A percentile compares a stretch with the other conserved stretches of the same genome.
These are phyloP conservation scores for Lymantria dispar DNA, from an alignment of 2,888 invertebrate genomes.

Conservation along the genomic window DNA sequence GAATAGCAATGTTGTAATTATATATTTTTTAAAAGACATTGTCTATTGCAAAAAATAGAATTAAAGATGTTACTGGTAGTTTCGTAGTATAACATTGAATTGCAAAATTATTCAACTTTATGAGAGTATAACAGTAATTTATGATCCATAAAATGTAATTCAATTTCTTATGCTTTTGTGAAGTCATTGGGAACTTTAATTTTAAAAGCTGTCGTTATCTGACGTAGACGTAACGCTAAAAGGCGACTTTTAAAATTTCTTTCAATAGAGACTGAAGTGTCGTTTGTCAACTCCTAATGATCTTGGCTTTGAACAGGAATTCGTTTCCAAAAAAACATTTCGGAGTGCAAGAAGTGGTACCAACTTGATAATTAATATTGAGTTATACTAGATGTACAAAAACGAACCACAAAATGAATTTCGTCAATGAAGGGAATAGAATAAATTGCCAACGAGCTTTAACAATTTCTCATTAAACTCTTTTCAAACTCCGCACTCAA, in stretches of 20 bases:
- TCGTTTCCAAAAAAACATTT: slow-evolving; percentile 27
- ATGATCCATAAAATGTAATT: too few species aligned
- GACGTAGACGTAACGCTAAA: too few species aligned
- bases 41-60: too few species aligned
- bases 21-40: too few species aligned
- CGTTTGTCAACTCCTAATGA: slow-evolving; percentile 48
- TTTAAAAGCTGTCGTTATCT: slow-evolving; percentile 20
- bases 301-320: slow-evolving; percentile 32
- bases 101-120: too few species aligned
- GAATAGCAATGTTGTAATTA: too few species aligned
- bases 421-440: slow-evolving; percentile 14
- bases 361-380: slow-evolving; percentile 32
- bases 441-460: slow-evolving; percentile 11
- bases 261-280: slow-evolving; percentile 41
- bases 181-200: slow-evolving; percentile 3
- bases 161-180: too few species aligned
- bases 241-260: slow-evolving; percentile 41
- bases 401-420: slow-evolving; percentile 16
- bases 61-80: too few species aligned
- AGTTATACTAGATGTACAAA: slow-evolving; percentile 18
- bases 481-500: slow-evolving; percentile 6
- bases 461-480: slow-evolving; percentile 10
- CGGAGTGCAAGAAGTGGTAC: slow-evolving; percentile 11
- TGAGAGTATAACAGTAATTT: too few species aligned
- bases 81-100: too few species aligned